These are phyloP conservation scores for Oreochromis tanganicae DNA, from an alignment of 2,113 vertebrate genomes.

Conservation along the genomic window DNA sequence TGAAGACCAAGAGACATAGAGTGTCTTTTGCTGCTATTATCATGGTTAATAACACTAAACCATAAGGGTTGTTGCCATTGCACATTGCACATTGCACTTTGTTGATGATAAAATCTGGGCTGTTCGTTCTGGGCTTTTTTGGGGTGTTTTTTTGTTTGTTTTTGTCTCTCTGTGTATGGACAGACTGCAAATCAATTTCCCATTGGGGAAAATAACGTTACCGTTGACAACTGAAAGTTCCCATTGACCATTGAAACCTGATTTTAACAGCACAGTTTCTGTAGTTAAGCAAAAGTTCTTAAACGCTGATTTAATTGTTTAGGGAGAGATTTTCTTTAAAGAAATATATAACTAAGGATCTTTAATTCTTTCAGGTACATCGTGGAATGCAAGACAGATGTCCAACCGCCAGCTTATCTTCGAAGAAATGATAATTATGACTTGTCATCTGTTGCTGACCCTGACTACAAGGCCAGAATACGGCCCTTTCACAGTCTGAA, in stretches of 20 bases:
- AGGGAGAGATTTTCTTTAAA: background rate
- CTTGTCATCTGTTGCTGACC: constrained; percentile 61
- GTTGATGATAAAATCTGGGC: fast-evolving
- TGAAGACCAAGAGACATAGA: fast-evolving
- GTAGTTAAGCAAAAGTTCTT: background rate
- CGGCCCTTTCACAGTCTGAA: constrained; percentile 68
- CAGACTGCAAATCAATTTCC: background rate
- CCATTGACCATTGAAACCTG: fast-evolving
- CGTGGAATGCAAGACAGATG: constrained; percentile 78
- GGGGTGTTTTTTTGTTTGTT: background rate
- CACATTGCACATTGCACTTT: background rate
- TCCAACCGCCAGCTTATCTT: constrained; percentile 79
- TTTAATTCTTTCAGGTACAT: constrained; percentile 74
- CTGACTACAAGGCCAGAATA: background rate
- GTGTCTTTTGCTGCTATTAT: fast-evolving
- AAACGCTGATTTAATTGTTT: background rate
- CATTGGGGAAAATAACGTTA: background rate
- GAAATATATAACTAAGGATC: background rate
- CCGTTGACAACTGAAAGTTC: background rate
- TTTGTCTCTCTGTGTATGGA: background rate
- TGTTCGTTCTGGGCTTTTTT: background rate
- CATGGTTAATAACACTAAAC: background rate
- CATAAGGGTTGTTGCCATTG: background rate
- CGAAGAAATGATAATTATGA: constrained; percentile 62
- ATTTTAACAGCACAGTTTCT: background rate